Base-by-base conservation (phyloP, 1,140 invertebrate genomes). In the Bombus sylvicola region DNA sequence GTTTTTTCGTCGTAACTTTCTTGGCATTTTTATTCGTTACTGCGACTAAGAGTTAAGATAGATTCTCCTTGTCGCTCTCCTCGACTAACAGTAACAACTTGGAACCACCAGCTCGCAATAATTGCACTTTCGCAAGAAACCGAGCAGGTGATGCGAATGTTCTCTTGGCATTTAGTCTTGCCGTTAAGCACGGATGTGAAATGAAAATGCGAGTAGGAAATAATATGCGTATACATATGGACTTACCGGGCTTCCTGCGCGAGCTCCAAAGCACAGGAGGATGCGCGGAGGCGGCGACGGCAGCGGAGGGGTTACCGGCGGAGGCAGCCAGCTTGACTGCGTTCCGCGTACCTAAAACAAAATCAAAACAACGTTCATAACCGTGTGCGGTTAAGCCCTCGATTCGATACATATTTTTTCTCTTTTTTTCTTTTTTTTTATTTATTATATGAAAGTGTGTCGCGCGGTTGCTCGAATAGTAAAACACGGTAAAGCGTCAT, bases 181-280 rank as follows among this genome's bases (percentile, higher is more conserved):
- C 10, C 28, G 12, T 62, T n/a, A 25, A 37, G 3, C 47, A 8
- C 47, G 31, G 0, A 71, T 9, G 37, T 28, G 34, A 28, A 31
- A 22, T 31, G 25, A 18, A 76, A 37, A 53, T 10, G 43, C 37
- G 13, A 47, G 37, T 22, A 41, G 18, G 18, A 39, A 25, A 96
- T 96, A 96, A 96, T 94, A 96, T 96, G 95, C 96, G 25, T n/a
- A 15, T 18, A 66, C 43, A 22, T 53, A 53, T 59, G 96, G 95
- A 96, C 96, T 96, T 95, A 97, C 97, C 97, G 95, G 96, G 96
- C 95, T 97, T 97, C 91, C 97, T 96, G 91, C 97, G 96, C 93
- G 97, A 96, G 80, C 96, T 96, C 97, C 97, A 97, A 94, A 97
- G 96, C 94, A 97, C 97, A 91, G 97, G 97, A 95, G 97, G 97